Evolutionary conservation across 30 jellyfish, hydroid and myxozoan species (phyloP), one percentile per base, ranked within the genome.

Genomic region (Rhopilema esculentum): DNA sequence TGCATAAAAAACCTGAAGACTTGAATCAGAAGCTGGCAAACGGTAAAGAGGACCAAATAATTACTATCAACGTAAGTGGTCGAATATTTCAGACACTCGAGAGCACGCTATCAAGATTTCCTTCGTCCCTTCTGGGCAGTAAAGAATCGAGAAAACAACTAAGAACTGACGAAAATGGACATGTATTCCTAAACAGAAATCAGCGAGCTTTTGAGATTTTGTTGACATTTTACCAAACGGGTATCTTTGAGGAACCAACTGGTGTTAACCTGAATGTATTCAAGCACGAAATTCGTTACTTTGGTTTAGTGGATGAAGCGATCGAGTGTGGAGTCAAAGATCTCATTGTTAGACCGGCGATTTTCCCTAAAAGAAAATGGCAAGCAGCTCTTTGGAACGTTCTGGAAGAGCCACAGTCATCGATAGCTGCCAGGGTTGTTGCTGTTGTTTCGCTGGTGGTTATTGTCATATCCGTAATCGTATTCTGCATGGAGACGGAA

Each of bases 351-450:
- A 67, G 63, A 16, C 51, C 85, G 21, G 80, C 49, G 22, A 83
- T 69, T 9, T 66, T 72, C 28, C 97, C 96, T 8, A 67, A 85
- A 65, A 89, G 93, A 50, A 90, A 68, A 74, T 85, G 95, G 95
- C 97, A 95, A 53, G 88, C 87, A 0, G 66, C 69, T 15, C 51
- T 95, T 24, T 95, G 99, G 99, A 88, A 77, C 64, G 84, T 89
- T 25, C 88, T 95, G 28, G 99, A 95, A 87, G 89, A 86, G 24
- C 97, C 99, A 19, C 96, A 90, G 74, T 95, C 99, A 0, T 95
- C 99, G 4, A 53, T 90, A 8, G 80, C 89, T 31, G 99, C 99
- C 26, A 82, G 84, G 25, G 49, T 89, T 18, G 79, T 95, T 17
- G 91, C 99, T 1, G 80, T 95, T 21, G 66, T 83, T 27, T 95